Conservation (phyloP, 53 echinoderm and acorn worm species). For the Paelopatides confundens region DNA sequence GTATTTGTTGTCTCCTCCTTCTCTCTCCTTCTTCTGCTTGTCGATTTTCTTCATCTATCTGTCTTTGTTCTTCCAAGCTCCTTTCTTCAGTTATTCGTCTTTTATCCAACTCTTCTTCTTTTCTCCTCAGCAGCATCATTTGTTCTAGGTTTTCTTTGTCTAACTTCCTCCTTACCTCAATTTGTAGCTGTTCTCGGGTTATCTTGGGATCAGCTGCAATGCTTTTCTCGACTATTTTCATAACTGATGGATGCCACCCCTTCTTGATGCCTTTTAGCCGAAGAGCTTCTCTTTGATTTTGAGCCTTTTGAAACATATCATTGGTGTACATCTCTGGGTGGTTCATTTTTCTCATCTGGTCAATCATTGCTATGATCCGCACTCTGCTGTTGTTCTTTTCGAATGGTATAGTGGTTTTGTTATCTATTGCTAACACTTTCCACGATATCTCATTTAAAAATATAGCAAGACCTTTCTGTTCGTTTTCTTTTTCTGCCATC, state of each 20-base stretch:
- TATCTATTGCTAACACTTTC: neutral
- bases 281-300: neutral
- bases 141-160: neutral
- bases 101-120: too few species aligned
- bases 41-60: too few species aligned
- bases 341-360: neutral
- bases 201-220: neutral
- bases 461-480: too few species aligned
- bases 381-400: neutral
- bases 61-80: too few species aligned
- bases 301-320: neutral
- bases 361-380: neutral
- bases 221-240: neutral
- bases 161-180: neutral
- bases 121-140: too few species aligned
- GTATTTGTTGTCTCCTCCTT: too few species aligned
- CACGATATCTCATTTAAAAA: neutral
- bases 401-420: neutral
- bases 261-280: neutral
- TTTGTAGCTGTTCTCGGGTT: neutral
- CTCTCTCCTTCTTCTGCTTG: too few species aligned
- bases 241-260: neutral
- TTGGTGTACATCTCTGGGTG: neutral
- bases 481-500: too few species aligned
- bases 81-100: too few species aligned